Evolutionary conservation across 2,113 vertebrate genomes (phyloP), one percentile per base, ranked within the genome.

Genomic region (Cettia cetti): DNA sequence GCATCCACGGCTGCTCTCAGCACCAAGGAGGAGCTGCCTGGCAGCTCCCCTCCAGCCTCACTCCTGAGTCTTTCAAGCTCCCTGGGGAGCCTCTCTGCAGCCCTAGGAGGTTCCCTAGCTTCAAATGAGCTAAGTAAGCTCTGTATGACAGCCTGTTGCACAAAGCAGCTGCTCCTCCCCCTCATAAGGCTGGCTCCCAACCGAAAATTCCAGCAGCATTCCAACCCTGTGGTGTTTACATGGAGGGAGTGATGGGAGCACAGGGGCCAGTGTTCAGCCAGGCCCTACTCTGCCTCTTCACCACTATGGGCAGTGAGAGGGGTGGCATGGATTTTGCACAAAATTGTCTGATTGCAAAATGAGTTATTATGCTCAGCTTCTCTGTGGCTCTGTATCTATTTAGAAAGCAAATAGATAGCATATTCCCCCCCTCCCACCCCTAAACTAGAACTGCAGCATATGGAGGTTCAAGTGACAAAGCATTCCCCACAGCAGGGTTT

Each of bases 101-200:
- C 88, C 95, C 92, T 90, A 92, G 90, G 93, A 93, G 82, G 64
- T 76, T 86, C 52, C 33, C 50, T 86, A 71, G 63, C 82, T 83
- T 80, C 90, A 80, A 28, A 88, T 2, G 54, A 86, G 54, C 68
- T 82, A 59, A 86, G 77, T 64, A 79, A 94, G 79, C 90, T 74
- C 60, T 18, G 63, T 50, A 61, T 87, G 95, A 94, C 71, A 93
- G 79, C 86, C 54, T 0, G 0, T 63, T 92, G 82, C 68, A 86
- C 54, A 70, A 90, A 94, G 90, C 96, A 96, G 94, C 92, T 97
- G 94, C 79, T 96, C 50, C 79, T 90, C 90, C 70, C 85, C 79
- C 59, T 94, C 11, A 1, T n/a, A 70, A 86, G 78, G 63, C 44
- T 95, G 92, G 79, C 68, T 95, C 82, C 59, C 3, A 5, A 90